Conservation (phyloP, 2,888 invertebrate genomes). For the Myathropa florea region DNA sequence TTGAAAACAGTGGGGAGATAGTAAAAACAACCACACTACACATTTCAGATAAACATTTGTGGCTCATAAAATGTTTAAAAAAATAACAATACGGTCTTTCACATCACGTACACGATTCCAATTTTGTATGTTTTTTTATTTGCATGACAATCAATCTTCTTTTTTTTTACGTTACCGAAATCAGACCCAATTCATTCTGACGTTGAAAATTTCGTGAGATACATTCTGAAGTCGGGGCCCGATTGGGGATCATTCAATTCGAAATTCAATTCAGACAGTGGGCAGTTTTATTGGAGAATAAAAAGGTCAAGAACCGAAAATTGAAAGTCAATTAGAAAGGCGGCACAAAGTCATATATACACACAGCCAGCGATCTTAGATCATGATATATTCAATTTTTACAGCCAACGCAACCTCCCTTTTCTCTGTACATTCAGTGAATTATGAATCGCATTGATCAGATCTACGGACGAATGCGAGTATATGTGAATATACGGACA, state of each 20-base stretch:
- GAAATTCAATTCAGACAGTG: conserved; percentile 3
- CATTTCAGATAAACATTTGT: too few species aligned
- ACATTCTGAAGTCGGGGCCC: neutral
- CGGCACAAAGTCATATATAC: conserved; percentile 25
- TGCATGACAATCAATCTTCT: neutral
- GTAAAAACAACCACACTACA: too few species aligned
- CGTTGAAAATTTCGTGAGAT: neutral
- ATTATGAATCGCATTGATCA: conserved; percentile 21
- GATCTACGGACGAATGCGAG: conserved; percentile 7
- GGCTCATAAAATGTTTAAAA: neutral
- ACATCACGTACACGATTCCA: neutral
- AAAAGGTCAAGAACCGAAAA: conserved; percentile 66
- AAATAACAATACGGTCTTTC: neutral
- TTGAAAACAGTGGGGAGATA: too few species aligned
- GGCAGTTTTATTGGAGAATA: conserved; percentile 16
- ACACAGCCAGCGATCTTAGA: conserved; percentile 9
- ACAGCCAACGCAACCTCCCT: neutral
- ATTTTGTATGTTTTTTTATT: neutral
- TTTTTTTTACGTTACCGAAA: neutral
- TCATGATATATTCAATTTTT: conserved; percentile 18
- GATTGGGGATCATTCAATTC: conserved; percentile 17
- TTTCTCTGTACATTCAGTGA: neutral
- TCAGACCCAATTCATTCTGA: neutral
- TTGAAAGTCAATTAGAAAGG: conserved; percentile 64
- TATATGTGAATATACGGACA: neutral